Base-by-base conservation (phyloP, 2,113 vertebrate species). In the Rhinopomastus cyanomelas region DNA sequence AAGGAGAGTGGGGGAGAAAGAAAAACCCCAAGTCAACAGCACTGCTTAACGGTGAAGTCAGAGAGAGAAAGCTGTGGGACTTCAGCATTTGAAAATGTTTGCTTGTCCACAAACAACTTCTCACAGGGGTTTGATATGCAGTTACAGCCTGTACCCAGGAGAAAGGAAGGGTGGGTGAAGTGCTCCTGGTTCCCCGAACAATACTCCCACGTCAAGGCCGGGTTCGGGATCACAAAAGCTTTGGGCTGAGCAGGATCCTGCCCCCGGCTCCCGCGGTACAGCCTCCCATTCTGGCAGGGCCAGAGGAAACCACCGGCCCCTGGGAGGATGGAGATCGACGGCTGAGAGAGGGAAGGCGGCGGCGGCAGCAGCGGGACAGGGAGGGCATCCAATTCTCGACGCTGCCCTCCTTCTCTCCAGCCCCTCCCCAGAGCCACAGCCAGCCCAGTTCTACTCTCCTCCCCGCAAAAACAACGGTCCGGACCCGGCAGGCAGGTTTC, bases 161-260 rank as follows among this genome's bases (percentile, higher is more conserved):
- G 67, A 82, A 27, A 85, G 82, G 93, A 82, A 89, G 81, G 85
- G 89, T 77, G 78, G 69, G 62, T 22, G 26, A 81, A 65, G 15
- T 11, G 56, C 34, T 60, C n/a, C 61, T 21, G 4, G 30, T 39
- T 71, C 74, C 26, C 23, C 13, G 7, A 84, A 71, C 87, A 87
- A 72, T 25, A 67, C 62, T 65, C 36, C 53, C 87, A 57, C 34
- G 8, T n/a, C 74, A 88, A 18, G 69, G 22, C 42, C 46, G 7
- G 42, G 57, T 27, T 42, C 1, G 3, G 30, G 80, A 62, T 74
- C 36, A 68, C 56, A 73, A 69, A 88, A 39, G 15, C 39, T 52
- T 6, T 6, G 7, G 11, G 37, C 66, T n/a, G 59, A 44, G 37
- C 12, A 20, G 36, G 26, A 48, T 56, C 62, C 85, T 32, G 53